These are phyloP conservation scores for Ornithoptera alexandrae DNA, from an alignment of 2,888 invertebrate species.

Conservation along the genomic window DNA sequence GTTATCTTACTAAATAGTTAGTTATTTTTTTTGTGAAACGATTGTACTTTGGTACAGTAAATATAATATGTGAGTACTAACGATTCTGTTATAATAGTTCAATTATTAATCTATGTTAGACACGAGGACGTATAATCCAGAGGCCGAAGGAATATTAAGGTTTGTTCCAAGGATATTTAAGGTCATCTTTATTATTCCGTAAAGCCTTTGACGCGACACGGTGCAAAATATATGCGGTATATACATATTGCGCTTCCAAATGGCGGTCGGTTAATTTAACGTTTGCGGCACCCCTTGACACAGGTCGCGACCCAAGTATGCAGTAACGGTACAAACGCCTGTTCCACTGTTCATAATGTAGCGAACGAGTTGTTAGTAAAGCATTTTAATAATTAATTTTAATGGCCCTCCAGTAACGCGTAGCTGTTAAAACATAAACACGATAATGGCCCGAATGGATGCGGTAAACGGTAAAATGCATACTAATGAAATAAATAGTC, in stretches of 20 bases:
- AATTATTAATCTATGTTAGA: no score
- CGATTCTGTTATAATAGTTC: no score
- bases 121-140: no score
- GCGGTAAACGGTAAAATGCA: constrained; percentile 3
- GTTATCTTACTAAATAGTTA: no score
- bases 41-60: no score
- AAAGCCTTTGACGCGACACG: background rate
- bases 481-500: background rate
- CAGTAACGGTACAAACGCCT: background rate
- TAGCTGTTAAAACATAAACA: background rate
- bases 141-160: no score
- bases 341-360: background rate
- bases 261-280: background rate
- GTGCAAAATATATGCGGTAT: background rate
- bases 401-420: background rate
- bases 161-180: no score
- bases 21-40: no score
- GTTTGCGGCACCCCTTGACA: constrained; percentile 2
- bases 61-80: no score
- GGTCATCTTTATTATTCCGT: background rate
- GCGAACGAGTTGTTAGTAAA: background rate
- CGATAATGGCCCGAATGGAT: constrained; percentile 7
- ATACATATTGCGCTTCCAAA: background rate
- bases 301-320: background rate
- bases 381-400: constrained; percentile 2